A percentile compares a stretch with the other conserved stretches of the same genome.
Conservation (phyloP, 37 sponge, comb jelly and placozoan species). For the Mnemiopsis leidyi region DNA sequence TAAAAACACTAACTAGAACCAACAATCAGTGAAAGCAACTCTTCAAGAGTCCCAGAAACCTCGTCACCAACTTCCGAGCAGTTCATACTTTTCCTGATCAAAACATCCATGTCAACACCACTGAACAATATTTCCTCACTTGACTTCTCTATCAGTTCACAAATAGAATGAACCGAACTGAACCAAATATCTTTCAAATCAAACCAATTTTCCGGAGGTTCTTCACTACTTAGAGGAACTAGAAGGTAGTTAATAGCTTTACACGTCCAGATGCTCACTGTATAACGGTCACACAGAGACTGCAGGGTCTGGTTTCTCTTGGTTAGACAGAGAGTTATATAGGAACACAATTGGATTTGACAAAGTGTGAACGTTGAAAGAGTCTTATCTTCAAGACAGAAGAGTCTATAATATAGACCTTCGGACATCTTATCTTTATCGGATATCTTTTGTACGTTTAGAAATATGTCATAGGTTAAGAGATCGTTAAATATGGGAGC, state of each 20-base stretch:
- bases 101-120: not conserved
- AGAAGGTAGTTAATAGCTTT: not conserved
- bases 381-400: not conserved
- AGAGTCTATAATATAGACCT: not conserved
- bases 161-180: not conserved
- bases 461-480: slow-evolving; percentile 25
- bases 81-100: not conserved
- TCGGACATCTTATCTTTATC: not conserved
- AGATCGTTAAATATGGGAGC: slow-evolving; percentile 46
- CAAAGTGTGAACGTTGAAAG: not conserved
- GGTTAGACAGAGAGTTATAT: not conserved
- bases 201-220: not conserved
- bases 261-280: not conserved
- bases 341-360: not conserved
- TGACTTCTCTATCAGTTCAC: not conserved
- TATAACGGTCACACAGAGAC: not conserved
- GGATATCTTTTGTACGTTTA: not conserved
- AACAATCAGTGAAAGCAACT: slow-evolving; percentile 11
- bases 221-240: not conserved
- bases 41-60: slow-evolving; percentile 20
- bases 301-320: not conserved
- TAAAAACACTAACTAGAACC: not conserved
- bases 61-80: slow-evolving; percentile 24
- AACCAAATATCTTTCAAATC: slow-evolving; percentile 11
- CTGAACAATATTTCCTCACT: not conserved